Evolutionary conservation across 1,140 invertebrate species (phyloP).

Genomic region (Triops longicaudatus): DNA sequence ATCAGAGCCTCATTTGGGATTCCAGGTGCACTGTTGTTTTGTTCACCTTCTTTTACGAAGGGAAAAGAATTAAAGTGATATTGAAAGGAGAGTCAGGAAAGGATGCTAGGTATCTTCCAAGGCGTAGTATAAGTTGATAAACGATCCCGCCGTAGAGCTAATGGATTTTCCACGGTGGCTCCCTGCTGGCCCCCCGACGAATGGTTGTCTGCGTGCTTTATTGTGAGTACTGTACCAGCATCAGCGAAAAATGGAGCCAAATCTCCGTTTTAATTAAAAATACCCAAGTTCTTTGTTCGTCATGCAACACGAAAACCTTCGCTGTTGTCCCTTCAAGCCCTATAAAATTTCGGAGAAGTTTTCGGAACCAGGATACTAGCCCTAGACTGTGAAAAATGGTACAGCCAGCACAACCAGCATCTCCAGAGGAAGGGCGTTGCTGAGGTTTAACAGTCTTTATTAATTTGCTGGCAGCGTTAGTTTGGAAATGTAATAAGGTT

Average conservation of each 20-base stretch:
- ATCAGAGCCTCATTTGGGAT: not conserved
- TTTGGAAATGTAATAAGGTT: conserved; percentile 8
- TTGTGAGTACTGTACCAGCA: conserved; percentile 10
- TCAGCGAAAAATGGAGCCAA: conserved; percentile 3
- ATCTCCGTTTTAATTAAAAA: conserved; percentile 7
- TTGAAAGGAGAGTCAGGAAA: not conserved
- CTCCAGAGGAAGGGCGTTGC: not conserved
- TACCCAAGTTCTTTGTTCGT: conserved; percentile 1
- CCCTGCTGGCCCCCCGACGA: conserved; percentile 10
- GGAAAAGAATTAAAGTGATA: not conserved
- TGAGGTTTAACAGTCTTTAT: not conserved
- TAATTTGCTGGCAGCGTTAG: conserved; percentile 1
- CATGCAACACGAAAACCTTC: not conserved
- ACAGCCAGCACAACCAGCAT: not conserved
- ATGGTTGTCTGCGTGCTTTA: conserved; percentile 10
- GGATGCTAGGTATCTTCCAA: not conserved
- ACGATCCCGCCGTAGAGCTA: conserved; percentile 13
- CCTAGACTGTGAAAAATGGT: not conserved
- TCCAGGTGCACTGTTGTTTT: not conserved
- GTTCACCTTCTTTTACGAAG: not conserved
- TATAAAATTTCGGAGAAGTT: not conserved
- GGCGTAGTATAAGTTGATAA: not conserved
- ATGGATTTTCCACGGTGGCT: conserved; percentile 14
- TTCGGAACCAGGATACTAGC: not conserved
- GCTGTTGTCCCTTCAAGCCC: not conserved